Evolutionary conservation across 1,140 invertebrate species (phyloP).

Genomic region (Drosophila subpulchrella): DNA sequence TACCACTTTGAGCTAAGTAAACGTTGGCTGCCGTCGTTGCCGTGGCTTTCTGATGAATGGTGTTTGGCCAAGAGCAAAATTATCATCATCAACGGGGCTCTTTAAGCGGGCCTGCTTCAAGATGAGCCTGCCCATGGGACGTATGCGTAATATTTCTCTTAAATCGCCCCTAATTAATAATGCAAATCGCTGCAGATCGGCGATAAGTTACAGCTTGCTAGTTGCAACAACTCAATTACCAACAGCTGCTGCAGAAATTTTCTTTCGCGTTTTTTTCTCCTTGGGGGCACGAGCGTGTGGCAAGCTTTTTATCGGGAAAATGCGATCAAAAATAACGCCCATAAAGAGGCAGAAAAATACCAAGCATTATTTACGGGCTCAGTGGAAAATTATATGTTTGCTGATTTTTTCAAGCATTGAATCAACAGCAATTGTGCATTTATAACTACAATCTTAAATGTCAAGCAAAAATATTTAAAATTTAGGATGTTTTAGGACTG

Average conservation of each 20-base stretch:
- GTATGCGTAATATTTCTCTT: constrained; percentile 58
- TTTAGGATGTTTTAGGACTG: too few species aligned
- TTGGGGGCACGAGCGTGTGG: constrained; percentile 62
- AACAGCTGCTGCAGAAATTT: constrained; percentile 23
- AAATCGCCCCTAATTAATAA: constrained; percentile 71
- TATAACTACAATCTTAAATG: background rate
- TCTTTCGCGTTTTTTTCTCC: background rate
- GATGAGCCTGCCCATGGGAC: constrained; percentile 37
- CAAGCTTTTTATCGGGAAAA: constrained; percentile 57
- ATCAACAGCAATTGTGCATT: background rate
- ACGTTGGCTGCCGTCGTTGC: constrained; percentile 14
- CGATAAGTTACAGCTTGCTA: constrained; percentile 24
- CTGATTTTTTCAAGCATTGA: background rate
- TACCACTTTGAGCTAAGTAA: constrained; percentile 55
- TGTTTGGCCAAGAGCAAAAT: constrained; percentile 32
- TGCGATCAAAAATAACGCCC: constrained; percentile 47
- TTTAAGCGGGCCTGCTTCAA: constrained; percentile 4
- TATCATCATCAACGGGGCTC: constrained; percentile 17
- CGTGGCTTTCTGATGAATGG: constrained; percentile 22
- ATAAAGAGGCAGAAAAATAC: constrained; percentile 16
- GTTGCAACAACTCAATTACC: constrained; percentile 73
- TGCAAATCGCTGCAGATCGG: constrained; percentile 52
- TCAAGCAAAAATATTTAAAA: background rate
- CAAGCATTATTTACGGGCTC: constrained; percentile 30
- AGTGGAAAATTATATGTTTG: constrained; percentile 23